Percentiles rank a stretch among this genome's conserved stretches.
phyloP scores from a whole-genome alignment of 1,140 invertebrate species.

The Drosophila pandora region DNA sequence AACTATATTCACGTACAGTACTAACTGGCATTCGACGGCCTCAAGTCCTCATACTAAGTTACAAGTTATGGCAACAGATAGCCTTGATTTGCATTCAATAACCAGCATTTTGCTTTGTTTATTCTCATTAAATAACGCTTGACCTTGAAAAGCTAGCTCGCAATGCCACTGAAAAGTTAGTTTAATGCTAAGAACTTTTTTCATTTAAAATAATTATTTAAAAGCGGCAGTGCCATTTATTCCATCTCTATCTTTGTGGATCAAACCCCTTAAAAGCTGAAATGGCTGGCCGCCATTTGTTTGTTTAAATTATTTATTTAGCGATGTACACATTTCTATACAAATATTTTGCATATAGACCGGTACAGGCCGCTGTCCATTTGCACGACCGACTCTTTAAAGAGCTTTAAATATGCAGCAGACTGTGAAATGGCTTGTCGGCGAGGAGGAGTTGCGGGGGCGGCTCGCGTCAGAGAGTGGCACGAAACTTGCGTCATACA shows the following conservation, averaged over 20 bases:
- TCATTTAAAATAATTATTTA: background rate
- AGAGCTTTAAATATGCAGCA: conserved; percentile 62
- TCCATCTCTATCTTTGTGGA: no score
- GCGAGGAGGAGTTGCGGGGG: conserved; percentile 16
- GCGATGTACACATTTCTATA: no score
- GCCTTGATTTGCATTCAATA: conserved; percentile 41
- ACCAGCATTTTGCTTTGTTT: conserved; percentile 35
- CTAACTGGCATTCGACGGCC: no score
- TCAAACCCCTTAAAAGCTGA: no score
- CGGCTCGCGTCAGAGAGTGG: conserved; percentile 20
- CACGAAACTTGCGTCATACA: conserved; percentile 48
- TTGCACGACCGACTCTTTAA: conserved; percentile 20
- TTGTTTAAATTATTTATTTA: no score
- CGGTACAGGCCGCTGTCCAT: background rate
- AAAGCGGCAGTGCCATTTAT: no score
- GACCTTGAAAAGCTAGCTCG: conserved; percentile 16
- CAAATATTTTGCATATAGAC: background rate
- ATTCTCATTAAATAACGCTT: conserved; percentile 41
- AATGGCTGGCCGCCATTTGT: no score
- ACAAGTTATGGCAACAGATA: conserved; percentile 7
- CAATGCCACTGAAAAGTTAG: no score
- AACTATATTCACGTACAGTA: no score
- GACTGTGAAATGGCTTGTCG: conserved; percentile 44
- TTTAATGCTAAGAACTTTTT: background rate
- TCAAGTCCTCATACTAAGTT: background rate